Base-by-base conservation (phyloP, 1,140 invertebrate species). In the Neoseiulus cucumeris region DNA sequence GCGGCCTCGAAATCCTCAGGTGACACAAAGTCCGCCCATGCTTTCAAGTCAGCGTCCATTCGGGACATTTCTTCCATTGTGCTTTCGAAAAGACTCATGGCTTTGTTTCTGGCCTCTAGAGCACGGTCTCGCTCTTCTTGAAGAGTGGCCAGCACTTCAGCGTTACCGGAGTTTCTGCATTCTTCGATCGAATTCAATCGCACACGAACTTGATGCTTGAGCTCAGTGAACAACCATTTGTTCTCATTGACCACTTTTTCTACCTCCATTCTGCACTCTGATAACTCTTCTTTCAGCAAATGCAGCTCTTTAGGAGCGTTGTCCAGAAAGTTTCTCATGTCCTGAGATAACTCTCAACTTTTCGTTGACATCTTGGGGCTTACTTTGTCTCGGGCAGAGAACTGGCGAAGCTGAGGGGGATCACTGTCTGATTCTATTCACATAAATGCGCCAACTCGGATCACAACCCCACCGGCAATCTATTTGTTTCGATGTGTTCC, bases 171-270 rank as follows among this genome's bases (percentile, higher is more conserved):
- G 22, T 59, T 25, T 9, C 22, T 25, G 22, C 9, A 17, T 17
- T 59, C 51, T 12, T 20, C 51, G 12, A 59, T 59, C 2, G 33
- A 29, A 9, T 59, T 59, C 12, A 59, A 20, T 12, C 51, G 51
- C 4, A 59, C 51, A 4, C 22, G 51, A 25, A 59, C 51, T 20
- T 59, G 51, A 25, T 59, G 51, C 22, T 59, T 59, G 12, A 59
- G 9, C 22, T 59, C 51, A 25, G 1, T 59, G 33, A 59, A 25
- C 1, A 59, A 9, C 17, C 51, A 14, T 25, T 25, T 59, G 22
- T 59, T 59, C 51, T 59, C 51, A 25, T 59, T 33, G 51, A 59
- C 51, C 51, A 59, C 25, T 33, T 59, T 59, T 14, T 29, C 51
- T 14, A 59, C 22, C 17, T 59, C 51, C 12, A 20, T 9, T 29